These are phyloP conservation scores for Eupeodes luniger DNA, from an alignment of 2,888 invertebrate genomes.

Conservation along the genomic window DNA sequence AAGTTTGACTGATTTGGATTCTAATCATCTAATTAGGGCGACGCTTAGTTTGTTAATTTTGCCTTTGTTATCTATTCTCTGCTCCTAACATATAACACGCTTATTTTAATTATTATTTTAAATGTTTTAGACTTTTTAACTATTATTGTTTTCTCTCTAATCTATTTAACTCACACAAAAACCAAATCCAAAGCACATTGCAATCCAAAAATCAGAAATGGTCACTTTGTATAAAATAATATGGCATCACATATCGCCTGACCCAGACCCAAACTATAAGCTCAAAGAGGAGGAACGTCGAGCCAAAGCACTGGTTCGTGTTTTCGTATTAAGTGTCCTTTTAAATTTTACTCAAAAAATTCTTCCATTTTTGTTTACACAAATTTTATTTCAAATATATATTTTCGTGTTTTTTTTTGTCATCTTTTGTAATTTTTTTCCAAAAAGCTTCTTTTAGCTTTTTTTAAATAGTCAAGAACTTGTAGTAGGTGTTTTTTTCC, in stretches of 20 bases:
- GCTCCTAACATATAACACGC: slow-evolving; percentile 8
- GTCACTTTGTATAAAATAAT: slow-evolving; percentile 72
- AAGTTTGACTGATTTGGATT: too few relatives aligned
- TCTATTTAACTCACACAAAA: slow-evolving; percentile 6
- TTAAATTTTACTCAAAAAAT: slow-evolving; percentile 58
- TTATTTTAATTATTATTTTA: slow-evolving; percentile 3
- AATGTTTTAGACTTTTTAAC: not conserved
- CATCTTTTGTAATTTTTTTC: slow-evolving; percentile 31
- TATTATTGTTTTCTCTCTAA: slow-evolving; percentile 25
- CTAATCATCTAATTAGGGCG: too few relatives aligned
- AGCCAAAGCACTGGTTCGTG: slow-evolving; percentile 75
- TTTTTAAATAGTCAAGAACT: slow-evolving; percentile 8
- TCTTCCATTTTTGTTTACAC: slow-evolving; percentile 13
- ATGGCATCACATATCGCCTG: slow-evolving; percentile 67
- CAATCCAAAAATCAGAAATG: slow-evolving; percentile 29
- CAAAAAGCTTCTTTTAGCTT: slow-evolving; percentile 31
- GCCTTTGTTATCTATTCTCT: slow-evolving; percentile 12
- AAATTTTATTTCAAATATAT: not conserved
- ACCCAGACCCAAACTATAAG: slow-evolving; percentile 57
- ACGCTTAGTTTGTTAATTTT: not conserved
- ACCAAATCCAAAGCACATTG: slow-evolving; percentile 29
- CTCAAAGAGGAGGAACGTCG: slow-evolving; percentile 65
- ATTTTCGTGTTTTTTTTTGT: not conserved
- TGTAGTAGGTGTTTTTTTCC: slow-evolving; percentile 50
- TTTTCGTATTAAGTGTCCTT: slow-evolving; percentile 60